These are phyloP conservation scores for Pionites leucogaster DNA, from an alignment of 2,113 vertebrate species.

Conservation along the genomic window DNA sequence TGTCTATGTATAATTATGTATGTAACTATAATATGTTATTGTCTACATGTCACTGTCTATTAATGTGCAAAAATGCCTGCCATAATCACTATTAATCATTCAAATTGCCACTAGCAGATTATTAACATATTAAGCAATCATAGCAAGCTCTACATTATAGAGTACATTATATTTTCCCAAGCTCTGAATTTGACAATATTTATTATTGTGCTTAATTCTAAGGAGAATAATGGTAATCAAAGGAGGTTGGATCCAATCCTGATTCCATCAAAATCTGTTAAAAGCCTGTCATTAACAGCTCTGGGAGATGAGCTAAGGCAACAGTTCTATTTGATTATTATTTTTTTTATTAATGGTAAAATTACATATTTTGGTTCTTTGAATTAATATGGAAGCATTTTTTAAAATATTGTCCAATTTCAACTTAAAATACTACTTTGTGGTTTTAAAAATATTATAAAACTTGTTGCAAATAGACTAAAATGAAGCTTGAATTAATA, in stretches of 20 bases:
- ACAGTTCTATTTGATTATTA: background rate
- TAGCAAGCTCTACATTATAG: background rate
- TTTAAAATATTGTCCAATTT: background rate
- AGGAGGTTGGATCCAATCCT: background rate
- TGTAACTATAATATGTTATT: constrained; percentile 82
- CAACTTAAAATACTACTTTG: background rate
- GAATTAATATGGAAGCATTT: constrained; percentile 15
- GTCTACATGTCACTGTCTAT: constrained; percentile 66
- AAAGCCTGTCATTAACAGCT: background rate
- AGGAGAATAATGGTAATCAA: background rate
- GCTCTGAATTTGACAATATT: constrained; percentile 7
- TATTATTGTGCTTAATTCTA: background rate
- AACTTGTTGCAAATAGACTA: constrained; percentile 20
- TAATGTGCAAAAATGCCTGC: constrained; percentile 50
- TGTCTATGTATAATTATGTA: constrained; percentile 78
- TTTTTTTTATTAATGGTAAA: background rate
- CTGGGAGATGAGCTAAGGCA: background rate
- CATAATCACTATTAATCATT: constrained; percentile 22
- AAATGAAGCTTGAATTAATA: constrained; percentile 15
- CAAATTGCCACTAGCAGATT: constrained; percentile 5
- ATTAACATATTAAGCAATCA: background rate
- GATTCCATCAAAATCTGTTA: background rate
- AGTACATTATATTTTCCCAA: background rate
- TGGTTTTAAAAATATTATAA: background rate
- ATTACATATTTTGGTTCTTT: background rate